Percentiles rank a stretch among this genome's conserved stretches.
These are phyloP conservation scores for Eulemur albifrons DNA, from an alignment of 2,797 vertebrate species.

Conservation along the genomic window DNA sequence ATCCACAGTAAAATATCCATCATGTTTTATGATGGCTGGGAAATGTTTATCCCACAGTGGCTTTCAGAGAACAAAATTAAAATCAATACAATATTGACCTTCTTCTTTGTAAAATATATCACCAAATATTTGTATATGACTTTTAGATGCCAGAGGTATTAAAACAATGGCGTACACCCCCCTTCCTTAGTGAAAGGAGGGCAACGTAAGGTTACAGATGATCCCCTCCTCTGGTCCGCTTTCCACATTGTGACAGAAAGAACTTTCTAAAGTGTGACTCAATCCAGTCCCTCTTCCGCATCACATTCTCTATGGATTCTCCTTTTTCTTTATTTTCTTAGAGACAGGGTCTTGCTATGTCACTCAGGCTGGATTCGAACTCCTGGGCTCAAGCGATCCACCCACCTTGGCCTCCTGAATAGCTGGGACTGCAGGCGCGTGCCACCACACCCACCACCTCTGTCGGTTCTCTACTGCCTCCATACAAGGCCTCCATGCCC, in stretches of 20 bases:
- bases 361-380: not conserved
- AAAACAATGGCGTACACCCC: not conserved
- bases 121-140: constrained; percentile 30
- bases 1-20: constrained; percentile 1
- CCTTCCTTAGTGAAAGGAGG: not conserved
- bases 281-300: not conserved
- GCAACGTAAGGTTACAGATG: not conserved
- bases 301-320: no score
- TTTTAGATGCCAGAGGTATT: constrained; percentile 44
- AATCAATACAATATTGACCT: constrained; percentile 46
- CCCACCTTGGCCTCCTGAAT: not conserved
- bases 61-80: constrained; percentile 52
- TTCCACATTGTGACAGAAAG: not conserved
- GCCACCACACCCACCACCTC: not conserved
- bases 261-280: not conserved
- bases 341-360: not conserved
- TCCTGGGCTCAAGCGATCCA: not conserved
- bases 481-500: not conserved
- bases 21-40: not conserved
- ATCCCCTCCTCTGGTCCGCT: not conserved
- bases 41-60: constrained; percentile 12
- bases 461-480: not conserved
- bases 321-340: not conserved
- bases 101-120: constrained; percentile 12
- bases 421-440: not conserved